A percentile compares a stretch with the other conserved stretches of the same genome.
Evolutionary conservation across 2,797 vertebrate genomes (phyloP).

Genomic region (Dicrostonyx torquatus): DNA sequence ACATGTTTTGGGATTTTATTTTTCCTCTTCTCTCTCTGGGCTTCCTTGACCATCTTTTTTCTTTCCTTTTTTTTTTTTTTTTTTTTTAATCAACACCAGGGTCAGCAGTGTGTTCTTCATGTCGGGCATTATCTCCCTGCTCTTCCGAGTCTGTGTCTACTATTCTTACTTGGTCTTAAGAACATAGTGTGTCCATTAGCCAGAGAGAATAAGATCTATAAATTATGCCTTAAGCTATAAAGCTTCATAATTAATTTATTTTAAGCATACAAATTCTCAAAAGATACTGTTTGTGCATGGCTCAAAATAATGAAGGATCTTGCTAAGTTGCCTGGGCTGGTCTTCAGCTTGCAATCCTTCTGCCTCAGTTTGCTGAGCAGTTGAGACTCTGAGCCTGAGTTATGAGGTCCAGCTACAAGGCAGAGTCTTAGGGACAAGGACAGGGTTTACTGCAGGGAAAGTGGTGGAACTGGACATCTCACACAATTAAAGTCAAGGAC

Average conservation of each 20-base stretch:
- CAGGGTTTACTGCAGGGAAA: background rate
- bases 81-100: too few species aligned
- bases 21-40: too few species aligned
- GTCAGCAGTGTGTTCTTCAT: too few species aligned
- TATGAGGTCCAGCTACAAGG: background rate
- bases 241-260: background rate
- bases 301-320: background rate
- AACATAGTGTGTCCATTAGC: background rate
- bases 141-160: background rate
- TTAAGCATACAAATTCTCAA: slow-evolving; percentile 8
- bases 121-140: too few species aligned
- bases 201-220: background rate
- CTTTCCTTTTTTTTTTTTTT: too few species aligned
- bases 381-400: background rate
- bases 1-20: too few species aligned
- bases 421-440: background rate
- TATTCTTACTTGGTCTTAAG: background rate
- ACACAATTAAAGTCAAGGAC: slow-evolving; percentile 3
- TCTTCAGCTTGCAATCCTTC: background rate
- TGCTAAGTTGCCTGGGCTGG: background rate
- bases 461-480: background rate
- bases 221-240: slow-evolving; percentile 1
- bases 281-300: background rate
- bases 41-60: too few species aligned
- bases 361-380: background rate